Conservation (phyloP, 2,113 vertebrate genomes). For the Bujurquina vittata region DNA sequence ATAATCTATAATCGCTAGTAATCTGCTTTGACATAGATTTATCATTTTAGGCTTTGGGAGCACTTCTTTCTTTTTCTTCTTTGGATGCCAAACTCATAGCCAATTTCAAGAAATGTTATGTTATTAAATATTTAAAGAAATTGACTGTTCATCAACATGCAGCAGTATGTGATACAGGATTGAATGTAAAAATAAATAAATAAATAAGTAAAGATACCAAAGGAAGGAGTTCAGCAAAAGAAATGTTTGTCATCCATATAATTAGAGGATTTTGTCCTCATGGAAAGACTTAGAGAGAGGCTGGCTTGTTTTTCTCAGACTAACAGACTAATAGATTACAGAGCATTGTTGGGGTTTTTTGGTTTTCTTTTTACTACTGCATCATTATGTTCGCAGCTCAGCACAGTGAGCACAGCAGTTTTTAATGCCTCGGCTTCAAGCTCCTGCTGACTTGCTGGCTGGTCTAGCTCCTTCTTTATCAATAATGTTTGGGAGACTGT, state of each 20-base stretch:
- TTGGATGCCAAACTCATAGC: background rate
- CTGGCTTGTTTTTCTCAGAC: slow-evolving; percentile 34
- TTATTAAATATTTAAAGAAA: background rate
- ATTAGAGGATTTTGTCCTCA: slow-evolving; percentile 34
- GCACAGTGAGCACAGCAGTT: slow-evolving; percentile 52
- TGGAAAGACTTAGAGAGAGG: background rate
- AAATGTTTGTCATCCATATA: background rate
- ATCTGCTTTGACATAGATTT: slow-evolving; percentile 26
- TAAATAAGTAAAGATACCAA: background rate
- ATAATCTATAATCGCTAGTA: slow-evolving; percentile 23
- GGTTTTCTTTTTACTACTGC: slow-evolving; percentile 12
- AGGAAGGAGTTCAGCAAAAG: background rate
- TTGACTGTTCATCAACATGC: background rate
- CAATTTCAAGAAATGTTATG: background rate
- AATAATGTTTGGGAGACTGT: slow-evolving; percentile 22
- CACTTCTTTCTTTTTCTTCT: background rate
- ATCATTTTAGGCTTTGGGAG: background rate
- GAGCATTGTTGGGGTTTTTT: background rate
- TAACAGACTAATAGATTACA: slow-evolving; percentile 38
- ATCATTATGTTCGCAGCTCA: slow-evolving; percentile 60
- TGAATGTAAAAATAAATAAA: background rate
- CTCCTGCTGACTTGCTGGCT: slow-evolving; percentile 59
- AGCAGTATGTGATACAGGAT: background rate
- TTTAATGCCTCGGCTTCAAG: slow-evolving; percentile 43
- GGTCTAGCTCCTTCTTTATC: background rate